Percentiles rank a stretch among this genome's conserved stretches.
Conservation (phyloP, 1,140 invertebrate genomes). For the Neodiprion virginianus region DNA sequence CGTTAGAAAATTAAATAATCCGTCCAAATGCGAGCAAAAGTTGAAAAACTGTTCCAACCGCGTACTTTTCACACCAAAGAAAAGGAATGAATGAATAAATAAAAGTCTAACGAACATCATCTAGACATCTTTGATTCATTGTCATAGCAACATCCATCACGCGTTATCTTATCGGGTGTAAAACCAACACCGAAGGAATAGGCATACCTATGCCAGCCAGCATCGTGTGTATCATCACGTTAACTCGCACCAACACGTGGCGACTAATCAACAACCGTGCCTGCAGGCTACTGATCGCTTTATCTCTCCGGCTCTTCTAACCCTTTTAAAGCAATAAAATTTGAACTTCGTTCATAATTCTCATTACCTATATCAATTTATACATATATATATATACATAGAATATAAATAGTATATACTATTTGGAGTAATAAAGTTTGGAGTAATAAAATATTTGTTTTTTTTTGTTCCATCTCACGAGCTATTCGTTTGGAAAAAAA, state of each 20-base stretch:
- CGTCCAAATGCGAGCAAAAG: no score
- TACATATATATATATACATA: background rate
- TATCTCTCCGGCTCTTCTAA: background rate
- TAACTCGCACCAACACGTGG: background rate
- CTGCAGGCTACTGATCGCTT: background rate
- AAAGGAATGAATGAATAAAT: background rate
- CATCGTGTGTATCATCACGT: background rate
- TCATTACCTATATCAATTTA: background rate
- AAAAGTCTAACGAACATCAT: background rate
- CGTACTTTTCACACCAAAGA: background rate
- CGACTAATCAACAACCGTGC: background rate
- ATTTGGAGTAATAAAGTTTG: no score
- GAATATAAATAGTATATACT: no score
- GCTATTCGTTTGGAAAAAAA: no score
- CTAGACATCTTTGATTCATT: conserved; percentile 14
- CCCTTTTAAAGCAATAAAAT: conserved; percentile 3
- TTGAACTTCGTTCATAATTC: background rate
- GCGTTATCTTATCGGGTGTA: background rate
- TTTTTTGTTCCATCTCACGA: no score
- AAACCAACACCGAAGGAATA: background rate
- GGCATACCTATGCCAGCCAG: background rate
- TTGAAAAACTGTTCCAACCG: no score
- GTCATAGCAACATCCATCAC: conserved; percentile 12
- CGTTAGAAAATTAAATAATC: no score
- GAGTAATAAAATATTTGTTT: no score